phyloP scores from a whole-genome alignment of 2,113 vertebrate species.

The Sebastes schlegelii region DNA sequence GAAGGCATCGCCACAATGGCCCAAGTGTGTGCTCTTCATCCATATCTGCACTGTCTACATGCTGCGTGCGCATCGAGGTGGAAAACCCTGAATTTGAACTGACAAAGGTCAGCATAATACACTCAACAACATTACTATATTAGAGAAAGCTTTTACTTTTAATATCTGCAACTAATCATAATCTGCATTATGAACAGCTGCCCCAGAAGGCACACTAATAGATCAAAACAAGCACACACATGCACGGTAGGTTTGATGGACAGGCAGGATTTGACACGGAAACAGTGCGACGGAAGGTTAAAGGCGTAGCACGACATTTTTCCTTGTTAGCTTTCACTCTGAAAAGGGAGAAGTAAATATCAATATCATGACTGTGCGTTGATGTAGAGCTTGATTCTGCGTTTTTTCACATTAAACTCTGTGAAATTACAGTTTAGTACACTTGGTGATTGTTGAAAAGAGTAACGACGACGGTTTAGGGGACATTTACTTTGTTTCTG shows the following conservation, averaged over 20 bases:
- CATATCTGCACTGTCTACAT: neutral
- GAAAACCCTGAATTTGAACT: neutral
- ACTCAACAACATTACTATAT: neutral
- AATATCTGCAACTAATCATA: neutral
- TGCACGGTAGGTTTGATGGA: neutral
- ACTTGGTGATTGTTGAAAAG: too few species aligned
- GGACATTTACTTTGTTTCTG: too few species aligned
- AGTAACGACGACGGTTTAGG: too few species aligned
- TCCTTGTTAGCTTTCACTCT: neutral
- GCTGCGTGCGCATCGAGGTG: neutral
- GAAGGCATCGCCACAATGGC: neutral
- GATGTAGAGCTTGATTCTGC: neutral
- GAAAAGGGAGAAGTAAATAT: neutral
- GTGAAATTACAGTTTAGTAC: too few species aligned
- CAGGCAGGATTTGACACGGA: neutral
- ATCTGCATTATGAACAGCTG: neutral
- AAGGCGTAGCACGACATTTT: neutral
- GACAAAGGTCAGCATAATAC: neutral
- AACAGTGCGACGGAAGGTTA: neutral
- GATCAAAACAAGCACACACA: neutral
- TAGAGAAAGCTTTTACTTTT: neutral
- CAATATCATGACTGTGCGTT: neutral
- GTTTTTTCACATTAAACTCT: too few species aligned
- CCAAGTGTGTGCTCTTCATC: slow-evolving; percentile 15
- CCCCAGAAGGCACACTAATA: neutral